A percentile compares a stretch with the other conserved stretches of the same genome.
Conservation (phyloP, 2,113 vertebrate genomes). For the Catharus fuscescens region DNA sequence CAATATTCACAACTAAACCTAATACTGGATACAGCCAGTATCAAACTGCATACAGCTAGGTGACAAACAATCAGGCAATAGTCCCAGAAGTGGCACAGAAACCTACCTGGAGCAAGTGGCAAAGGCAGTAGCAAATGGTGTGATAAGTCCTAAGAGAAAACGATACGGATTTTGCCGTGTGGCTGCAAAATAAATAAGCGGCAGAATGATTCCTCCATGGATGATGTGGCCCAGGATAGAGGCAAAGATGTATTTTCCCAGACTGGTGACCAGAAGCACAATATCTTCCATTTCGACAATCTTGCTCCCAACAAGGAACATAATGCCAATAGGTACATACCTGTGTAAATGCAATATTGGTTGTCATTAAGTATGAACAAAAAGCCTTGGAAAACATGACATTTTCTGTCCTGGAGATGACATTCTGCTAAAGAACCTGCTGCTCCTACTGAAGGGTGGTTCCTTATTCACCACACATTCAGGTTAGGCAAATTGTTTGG, state of each 20-base stretch:
- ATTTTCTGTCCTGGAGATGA: neutral
- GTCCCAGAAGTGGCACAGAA: neutral
- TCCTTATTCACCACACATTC: neutral
- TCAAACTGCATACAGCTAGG: neutral
- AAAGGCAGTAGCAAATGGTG: slow-evolving; percentile 93
- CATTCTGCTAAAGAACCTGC: neutral
- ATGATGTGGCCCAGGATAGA: slow-evolving; percentile 96
- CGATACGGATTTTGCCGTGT: slow-evolving; percentile 92
- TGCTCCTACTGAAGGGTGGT: neutral
- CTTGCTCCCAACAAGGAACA: slow-evolving; percentile 97
- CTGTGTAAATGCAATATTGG: slow-evolving; percentile 68
- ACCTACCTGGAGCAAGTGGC: slow-evolving; percentile 96
- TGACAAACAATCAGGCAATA: neutral
- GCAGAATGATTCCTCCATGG: slow-evolving; percentile 91
- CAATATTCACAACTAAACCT: neutral
- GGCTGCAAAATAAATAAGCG: slow-evolving; percentile 91
- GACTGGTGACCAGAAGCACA: slow-evolving; percentile 87
- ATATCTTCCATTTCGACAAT: slow-evolving; percentile 98
- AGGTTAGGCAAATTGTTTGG: neutral
- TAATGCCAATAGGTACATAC: slow-evolving; percentile 96
- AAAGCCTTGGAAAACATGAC: neutral
- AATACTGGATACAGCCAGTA: neutral
- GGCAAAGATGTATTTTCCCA: slow-evolving; percentile 97
- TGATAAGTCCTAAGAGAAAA: slow-evolving; percentile 94
- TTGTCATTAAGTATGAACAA: neutral